A percentile compares a stretch with the other conserved stretches of the same genome.
Evolutionary conservation across 1,140 invertebrate species (phyloP).

Genomic region (Brachionus koreanus): DNA sequence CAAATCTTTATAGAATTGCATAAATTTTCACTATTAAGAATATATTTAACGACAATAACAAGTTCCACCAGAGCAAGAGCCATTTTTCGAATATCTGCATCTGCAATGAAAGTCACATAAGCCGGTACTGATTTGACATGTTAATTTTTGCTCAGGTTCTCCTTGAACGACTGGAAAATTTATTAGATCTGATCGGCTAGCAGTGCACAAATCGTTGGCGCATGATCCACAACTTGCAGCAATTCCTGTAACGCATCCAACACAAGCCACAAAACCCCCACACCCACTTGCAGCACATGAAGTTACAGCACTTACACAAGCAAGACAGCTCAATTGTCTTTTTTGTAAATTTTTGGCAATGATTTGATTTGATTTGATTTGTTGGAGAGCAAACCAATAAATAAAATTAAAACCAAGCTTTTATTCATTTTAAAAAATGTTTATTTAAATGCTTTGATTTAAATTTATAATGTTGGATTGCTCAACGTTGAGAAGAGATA

Average conservation of each 20-base stretch:
- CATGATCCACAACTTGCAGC: constrained; percentile 24
- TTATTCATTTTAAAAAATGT: neutral
- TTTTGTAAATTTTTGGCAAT: neutral
- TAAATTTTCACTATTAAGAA: neutral
- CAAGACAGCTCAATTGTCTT: constrained; percentile 28
- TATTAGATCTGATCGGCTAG: neutral
- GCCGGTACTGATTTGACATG: neutral
- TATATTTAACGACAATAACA: constrained; percentile 20
- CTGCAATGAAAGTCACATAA: constrained; percentile 36
- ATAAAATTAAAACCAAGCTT: neutral
- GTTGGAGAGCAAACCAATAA: neutral
- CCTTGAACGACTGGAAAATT: neutral
- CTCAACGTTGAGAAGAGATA: neutral
- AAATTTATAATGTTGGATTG: neutral
- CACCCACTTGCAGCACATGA: constrained; percentile 8
- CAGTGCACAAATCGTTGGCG: constrained; percentile 19
- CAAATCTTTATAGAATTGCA: no score
- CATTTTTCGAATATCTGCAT: constrained; percentile 30
- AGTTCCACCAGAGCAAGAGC: constrained; percentile 25
- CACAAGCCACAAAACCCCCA: constrained; percentile 17
- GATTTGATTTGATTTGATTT: constrained; percentile 5
- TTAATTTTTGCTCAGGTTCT: constrained; percentile 15
- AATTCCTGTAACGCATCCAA: constrained; percentile 25
- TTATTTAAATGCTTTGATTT: neutral
- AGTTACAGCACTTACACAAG: neutral